A percentile compares a stretch with the other conserved stretches of the same genome.
Conservation (phyloP, 2,113 vertebrate species). For the Mus spicilegus region DNA sequence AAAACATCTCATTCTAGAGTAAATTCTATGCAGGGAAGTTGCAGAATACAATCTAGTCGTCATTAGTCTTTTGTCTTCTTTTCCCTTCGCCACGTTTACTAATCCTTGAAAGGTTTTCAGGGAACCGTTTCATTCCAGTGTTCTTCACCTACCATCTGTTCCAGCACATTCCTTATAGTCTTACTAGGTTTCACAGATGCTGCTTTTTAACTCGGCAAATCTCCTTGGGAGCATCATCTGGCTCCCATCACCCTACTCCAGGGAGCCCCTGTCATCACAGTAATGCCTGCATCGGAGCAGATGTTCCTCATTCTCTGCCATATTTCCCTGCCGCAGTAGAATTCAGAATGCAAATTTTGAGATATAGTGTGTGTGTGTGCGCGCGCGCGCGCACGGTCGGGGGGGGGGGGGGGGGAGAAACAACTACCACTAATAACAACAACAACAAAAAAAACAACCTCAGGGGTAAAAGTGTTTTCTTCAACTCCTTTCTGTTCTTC, state of each 20-base stretch:
- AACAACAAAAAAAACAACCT: neutral
- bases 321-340: conserved; percentile 11
- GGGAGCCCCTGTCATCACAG: conserved; percentile 16
- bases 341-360: conserved; percentile 45
- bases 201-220: conserved; percentile 58
- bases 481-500: neutral
- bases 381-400: no score
- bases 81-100: conserved; percentile 49
- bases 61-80: conserved; percentile 50
- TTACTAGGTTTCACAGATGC: conserved; percentile 74
- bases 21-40: conserved; percentile 10
- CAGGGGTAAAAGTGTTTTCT: conserved; percentile 1
- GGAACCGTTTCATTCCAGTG: conserved; percentile 55
- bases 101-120: conserved; percentile 71
- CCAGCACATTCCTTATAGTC: conserved; percentile 45
- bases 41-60: conserved; percentile 21
- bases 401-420: no score
- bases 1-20: neutral
- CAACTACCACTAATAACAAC: neutral
- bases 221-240: conserved; percentile 58
- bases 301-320: conserved; percentile 54
- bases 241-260: neutral
- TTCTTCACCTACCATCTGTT: conserved; percentile 73
- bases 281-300: conserved; percentile 22
- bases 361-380: no score